Base-by-base conservation (phyloP, 2,113 vertebrate species). In the Brachypteracias leptosomus region DNA sequence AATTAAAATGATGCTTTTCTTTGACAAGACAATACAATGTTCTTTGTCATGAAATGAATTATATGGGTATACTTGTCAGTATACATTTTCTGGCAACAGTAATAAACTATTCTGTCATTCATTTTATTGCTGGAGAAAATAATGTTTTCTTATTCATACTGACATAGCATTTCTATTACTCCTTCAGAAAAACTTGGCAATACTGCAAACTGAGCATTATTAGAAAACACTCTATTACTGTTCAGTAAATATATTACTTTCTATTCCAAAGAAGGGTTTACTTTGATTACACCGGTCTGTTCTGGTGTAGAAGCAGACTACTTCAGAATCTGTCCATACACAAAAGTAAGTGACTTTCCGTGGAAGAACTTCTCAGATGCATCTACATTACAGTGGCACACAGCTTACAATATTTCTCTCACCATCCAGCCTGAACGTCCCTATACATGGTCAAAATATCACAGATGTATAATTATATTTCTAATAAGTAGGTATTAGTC, bases 171-270 rank as follows among this genome's bases (percentile, higher is more conserved):
- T 97, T 97, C 80, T 84, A 95, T 97, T 97, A 92, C 42, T 95
- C 57, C 70, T 96, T 88, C 93, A 85, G 62, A 96, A 96, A 97
- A 90, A 88, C 57, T 95, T 94, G 81, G 90, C 79, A 97, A 63
- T 97, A 90, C 66, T 97, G 97, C 94, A 97, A 87, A 96, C 89
- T 90, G 77, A 96, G 58, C 94, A 29, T 96, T 96, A 96, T 96
- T 97, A 96, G 58, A 94, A 95, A 97, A 89, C 74, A 94, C 97
- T 97, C 88, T 91, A 86, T 97, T 97, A 96, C 70, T 90, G 55
- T 51, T 89, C 44, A 66, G 92, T 92, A 97, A 98, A 97, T 89
- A 96, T 68, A 95, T 97, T 87, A 73, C 85, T 96, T 98, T 93
- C 33, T 93, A 94, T 96, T 76, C 35, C 51, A 83, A 95, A 95